Percentiles rank a stretch among this genome's conserved stretches.
Evolutionary conservation across 2,888 invertebrate species (phyloP).

Genomic region (Pelosia muscerda): DNA sequence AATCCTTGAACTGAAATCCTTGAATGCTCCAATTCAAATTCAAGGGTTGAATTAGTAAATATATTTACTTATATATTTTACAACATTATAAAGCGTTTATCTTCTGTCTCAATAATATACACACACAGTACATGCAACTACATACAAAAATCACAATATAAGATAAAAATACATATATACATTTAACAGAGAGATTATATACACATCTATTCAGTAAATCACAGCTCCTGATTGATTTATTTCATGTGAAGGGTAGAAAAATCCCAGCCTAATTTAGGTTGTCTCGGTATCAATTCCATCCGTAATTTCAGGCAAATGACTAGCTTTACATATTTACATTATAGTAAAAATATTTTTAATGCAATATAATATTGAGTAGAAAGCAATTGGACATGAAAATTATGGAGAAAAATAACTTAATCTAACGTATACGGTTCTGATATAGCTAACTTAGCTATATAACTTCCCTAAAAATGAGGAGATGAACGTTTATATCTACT

Average conservation of each 20-base stretch:
- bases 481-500: neutral
- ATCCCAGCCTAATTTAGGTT: conserved; percentile 26
- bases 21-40: neutral
- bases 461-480: neutral
- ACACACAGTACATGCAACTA: conserved; percentile 29
- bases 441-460: neutral
- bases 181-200: conserved; percentile 57
- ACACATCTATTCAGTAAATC: conserved; percentile 79
- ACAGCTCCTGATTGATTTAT: conserved; percentile 81
- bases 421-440: accelerated
- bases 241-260: conserved; percentile 39
- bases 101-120: conserved; percentile 56
- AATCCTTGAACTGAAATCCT: neutral
- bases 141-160: conserved; percentile 24
- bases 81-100: conserved; percentile 64
- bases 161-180: conserved; percentile 35
- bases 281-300: conserved; percentile 11
- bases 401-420: neutral
- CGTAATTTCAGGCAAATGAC: neutral
- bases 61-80: neutral
- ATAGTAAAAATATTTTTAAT: neutral
- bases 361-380: neutral
- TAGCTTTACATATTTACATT: conserved; percentile 19
- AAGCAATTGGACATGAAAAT: neutral
- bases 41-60: neutral